Percentiles rank a stretch among this genome's conserved stretches.
Evolutionary conservation across 2,113 vertebrate genomes (phyloP).

Genomic region (Pterophyllum scalare): DNA sequence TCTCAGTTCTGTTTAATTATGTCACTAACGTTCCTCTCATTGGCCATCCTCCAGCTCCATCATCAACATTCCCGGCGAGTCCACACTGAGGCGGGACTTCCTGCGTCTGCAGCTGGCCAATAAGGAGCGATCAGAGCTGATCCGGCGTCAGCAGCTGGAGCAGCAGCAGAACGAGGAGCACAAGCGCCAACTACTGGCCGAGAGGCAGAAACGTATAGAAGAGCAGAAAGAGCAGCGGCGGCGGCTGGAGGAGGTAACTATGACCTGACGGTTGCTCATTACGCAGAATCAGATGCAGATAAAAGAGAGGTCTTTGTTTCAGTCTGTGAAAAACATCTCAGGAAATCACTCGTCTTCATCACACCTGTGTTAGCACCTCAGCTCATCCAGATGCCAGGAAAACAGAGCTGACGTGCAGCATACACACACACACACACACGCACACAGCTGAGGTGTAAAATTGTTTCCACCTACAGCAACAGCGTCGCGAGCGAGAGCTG

Average conservation of each 20-base stretch:
- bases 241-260: slow-evolving; percentile 92
- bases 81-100: slow-evolving; percentile 94
- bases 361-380: slow-evolving; percentile 39
- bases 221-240: slow-evolving; percentile 97
- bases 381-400: slow-evolving; percentile 1
- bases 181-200: slow-evolving; percentile 94
- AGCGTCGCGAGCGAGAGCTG: slow-evolving; percentile 93
- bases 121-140: slow-evolving; percentile 95
- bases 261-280: background rate
- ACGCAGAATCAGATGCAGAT: background rate
- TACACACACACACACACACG: background rate
- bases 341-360: background rate
- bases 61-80: slow-evolving; percentile 96
- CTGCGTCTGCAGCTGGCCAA: slow-evolving; percentile 96
- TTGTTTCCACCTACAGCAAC: slow-evolving; percentile 83
- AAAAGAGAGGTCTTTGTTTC: background rate
- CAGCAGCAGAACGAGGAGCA: slow-evolving; percentile 99
- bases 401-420: background rate
- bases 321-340: background rate
- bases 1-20: background rate
- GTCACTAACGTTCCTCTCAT: background rate
- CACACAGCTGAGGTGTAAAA: slow-evolving; percentile 1
- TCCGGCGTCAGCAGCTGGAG: slow-evolving; percentile 96
- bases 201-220: slow-evolving; percentile 97
- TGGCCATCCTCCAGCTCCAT: slow-evolving; percentile 86